Percentiles rank a stretch among this genome's conserved stretches.
These are phyloP conservation scores for Pherbina coryleti DNA, from an alignment of 2,888 invertebrate species.

Conservation along the genomic window DNA sequence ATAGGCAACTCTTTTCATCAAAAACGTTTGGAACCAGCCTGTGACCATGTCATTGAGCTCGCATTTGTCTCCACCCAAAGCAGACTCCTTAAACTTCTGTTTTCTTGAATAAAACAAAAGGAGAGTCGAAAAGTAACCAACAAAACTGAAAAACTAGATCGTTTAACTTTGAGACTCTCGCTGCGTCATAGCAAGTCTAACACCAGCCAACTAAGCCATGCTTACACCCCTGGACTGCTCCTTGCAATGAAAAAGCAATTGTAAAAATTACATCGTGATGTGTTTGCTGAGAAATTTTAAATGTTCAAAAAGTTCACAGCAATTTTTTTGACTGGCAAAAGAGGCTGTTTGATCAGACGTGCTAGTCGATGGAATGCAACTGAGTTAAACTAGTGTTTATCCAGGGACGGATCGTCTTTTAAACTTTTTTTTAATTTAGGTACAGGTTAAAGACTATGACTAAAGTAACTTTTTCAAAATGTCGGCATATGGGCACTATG, in stretches of 20 bases:
- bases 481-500: no score
- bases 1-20: no score
- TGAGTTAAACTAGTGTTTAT: no score
- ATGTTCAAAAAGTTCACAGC: conserved; percentile 64
- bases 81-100: not conserved
- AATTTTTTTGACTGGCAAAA: conserved; percentile 56
- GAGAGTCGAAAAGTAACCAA: not conserved
- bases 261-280: conserved; percentile 68
- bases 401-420: no score
- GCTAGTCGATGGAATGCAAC: no score
- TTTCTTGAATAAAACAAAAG: not conserved
- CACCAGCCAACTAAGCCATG: not conserved
- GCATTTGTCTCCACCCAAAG: not conserved
- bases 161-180: not conserved
- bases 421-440: no score
- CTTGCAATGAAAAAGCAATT: conserved; percentile 55
- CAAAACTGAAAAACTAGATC: not conserved
- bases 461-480: no score
- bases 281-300: conserved; percentile 24
- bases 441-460: no score
- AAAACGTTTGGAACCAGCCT: not conserved
- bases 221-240: no score
- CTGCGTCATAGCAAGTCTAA: not conserved
- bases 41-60: not conserved
- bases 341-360: conserved; percentile 8